Conservation (phyloP, 2,113 vertebrate species). For the Nothocercus nigrocapillus region DNA sequence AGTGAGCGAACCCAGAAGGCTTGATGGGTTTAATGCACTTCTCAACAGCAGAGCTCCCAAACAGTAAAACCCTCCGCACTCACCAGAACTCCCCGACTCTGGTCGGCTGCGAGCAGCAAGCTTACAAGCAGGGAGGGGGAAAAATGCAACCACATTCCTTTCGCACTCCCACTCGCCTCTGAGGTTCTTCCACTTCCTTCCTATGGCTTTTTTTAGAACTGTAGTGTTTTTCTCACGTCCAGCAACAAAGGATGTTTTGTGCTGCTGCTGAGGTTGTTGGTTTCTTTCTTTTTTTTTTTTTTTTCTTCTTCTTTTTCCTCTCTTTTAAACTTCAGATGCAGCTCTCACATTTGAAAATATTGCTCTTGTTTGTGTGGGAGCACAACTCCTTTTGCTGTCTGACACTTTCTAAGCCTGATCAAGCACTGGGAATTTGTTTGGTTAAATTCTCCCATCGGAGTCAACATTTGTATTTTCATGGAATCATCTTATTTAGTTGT, state of each 20-base stretch:
- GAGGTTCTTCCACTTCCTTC: constrained; percentile 97
- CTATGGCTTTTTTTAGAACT: constrained; percentile 96
- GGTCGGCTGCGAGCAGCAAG: not conserved
- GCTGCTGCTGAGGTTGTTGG: constrained; percentile 77
- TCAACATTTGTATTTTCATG: not conserved
- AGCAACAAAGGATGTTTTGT: constrained; percentile 95
- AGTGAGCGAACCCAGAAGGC: not conserved
- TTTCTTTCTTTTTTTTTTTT: not conserved
- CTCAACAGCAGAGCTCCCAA: constrained; percentile 3
- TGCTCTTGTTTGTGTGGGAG: constrained; percentile 45
- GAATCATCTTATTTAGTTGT: not conserved
- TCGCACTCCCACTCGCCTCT: constrained; percentile 86
- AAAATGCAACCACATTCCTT: constrained; percentile 86
- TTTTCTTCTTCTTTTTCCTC: not conserved
- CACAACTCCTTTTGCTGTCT: not conserved
- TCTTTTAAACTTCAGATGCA: constrained; percentile 30
- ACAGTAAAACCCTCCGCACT: not conserved
- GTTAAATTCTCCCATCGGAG: not conserved
- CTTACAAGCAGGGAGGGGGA: constrained; percentile 59
- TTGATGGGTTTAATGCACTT: not conserved
- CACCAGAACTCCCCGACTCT: constrained; percentile 26
- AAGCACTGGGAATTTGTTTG: not conserved
- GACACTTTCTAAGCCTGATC: not conserved
- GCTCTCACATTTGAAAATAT: constrained; percentile 69
- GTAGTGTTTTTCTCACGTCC: constrained; percentile 95